Percentiles rank a stretch among this genome's conserved stretches.
Evolutionary conservation across 2,113 vertebrate genomes (phyloP).

Genomic region (Sula dactylatra): DNA sequence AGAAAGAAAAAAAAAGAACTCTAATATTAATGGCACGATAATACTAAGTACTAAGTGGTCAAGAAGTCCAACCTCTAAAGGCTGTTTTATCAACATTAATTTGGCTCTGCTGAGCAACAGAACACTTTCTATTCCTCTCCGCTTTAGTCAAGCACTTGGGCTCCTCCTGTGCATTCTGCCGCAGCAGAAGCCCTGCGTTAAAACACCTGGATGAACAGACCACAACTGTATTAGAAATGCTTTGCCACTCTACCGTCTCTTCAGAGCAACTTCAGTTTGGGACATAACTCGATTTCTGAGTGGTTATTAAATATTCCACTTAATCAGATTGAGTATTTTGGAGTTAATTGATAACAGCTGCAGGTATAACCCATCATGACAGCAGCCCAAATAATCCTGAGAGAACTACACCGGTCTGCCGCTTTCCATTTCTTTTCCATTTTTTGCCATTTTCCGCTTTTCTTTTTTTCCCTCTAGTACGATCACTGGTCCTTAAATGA

Average conservation of each 20-base stretch:
- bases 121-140: not conserved
- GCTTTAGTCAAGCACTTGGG: not conserved
- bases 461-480: not conserved
- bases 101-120: not conserved
- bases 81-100: not conserved
- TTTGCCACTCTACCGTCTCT: not conserved
- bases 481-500: not conserved
- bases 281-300: not conserved
- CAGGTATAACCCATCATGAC: not conserved
- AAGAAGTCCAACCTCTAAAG: not conserved
- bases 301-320: not conserved
- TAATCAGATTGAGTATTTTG: not conserved
- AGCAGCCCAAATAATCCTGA: not conserved
- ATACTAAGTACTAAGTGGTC: not conserved
- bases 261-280: not conserved
- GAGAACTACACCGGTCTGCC: not conserved
- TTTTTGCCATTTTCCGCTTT: too few species aligned
- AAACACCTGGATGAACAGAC: not conserved
- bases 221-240: not conserved
- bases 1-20: not conserved
- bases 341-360: not conserved
- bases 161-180: not conserved
- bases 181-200: not conserved
- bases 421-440: not conserved
- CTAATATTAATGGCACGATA: not conserved